Conservation (phyloP, 2,888 invertebrate genomes). For the Coleophora flavipennella region DNA sequence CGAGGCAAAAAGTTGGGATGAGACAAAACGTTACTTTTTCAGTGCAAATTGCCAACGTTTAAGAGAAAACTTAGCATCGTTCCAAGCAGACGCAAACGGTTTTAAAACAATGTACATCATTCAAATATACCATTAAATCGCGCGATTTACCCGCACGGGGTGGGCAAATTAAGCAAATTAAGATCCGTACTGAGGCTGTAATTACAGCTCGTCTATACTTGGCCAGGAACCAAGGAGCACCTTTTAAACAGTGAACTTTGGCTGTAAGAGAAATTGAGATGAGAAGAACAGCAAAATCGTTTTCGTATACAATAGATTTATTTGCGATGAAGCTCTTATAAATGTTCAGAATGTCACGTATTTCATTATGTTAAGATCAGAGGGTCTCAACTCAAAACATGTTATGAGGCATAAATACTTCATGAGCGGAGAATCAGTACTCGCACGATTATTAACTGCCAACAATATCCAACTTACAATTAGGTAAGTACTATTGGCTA, state of each 20-base stretch:
- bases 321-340: conserved; percentile 10
- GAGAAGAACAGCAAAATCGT: too few species aligned
- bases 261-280: too few species aligned
- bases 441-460: too few species aligned
- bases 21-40: not conserved
- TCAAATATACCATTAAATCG: conserved; percentile 64
- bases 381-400: not conserved
- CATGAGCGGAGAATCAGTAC: too few species aligned
- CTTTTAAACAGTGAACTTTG: too few species aligned
- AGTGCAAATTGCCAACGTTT: conserved; percentile 7
- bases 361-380: conserved; percentile 5
- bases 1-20: too few species aligned
- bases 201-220: conserved; percentile 59
- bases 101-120: conserved; percentile 62
- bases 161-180: conserved; percentile 69
- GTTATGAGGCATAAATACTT: too few species aligned
- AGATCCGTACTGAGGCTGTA: conserved; percentile 62
- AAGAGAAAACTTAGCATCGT: conserved; percentile 24
- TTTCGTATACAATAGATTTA: too few species aligned
- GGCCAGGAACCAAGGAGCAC: conserved; percentile 45
- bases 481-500: too few species aligned
- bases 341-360: conserved; percentile 1
- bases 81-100: conserved; percentile 45
- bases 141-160: conserved; percentile 53
- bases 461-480: too few species aligned